A percentile compares a stretch with the other conserved stretches of the same genome.
Conservation (phyloP, 2,888 invertebrate genomes). For the Hermaeophaga mercurialis region DNA sequence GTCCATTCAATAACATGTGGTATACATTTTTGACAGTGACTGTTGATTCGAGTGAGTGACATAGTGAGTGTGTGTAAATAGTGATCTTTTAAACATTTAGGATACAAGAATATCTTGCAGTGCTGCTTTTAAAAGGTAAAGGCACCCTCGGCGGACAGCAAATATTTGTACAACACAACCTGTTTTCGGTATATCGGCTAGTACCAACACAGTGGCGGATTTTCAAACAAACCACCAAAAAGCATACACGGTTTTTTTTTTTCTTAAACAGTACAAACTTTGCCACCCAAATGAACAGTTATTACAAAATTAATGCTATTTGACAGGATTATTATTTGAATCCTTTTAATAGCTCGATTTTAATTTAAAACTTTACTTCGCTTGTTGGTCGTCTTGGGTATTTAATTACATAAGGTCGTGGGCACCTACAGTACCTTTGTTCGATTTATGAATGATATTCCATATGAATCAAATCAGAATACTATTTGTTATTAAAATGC, state of each 20-base stretch:
- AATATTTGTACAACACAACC: slow-evolving; percentile 33
- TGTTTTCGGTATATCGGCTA: slow-evolving; percentile 18
- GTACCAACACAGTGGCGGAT: slow-evolving; percentile 8
- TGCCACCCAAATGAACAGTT: too few species aligned
- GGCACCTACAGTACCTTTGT: background rate
- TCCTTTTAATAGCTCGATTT: too few species aligned
- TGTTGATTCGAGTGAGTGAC: slow-evolving; percentile 41
- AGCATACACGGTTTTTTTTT: too few species aligned
- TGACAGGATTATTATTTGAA: too few species aligned
- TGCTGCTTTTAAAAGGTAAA: slow-evolving; percentile 33
- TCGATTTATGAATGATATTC: background rate
- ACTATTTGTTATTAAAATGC: background rate
- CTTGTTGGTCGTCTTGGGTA: too few species aligned
- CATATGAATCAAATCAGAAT: background rate
- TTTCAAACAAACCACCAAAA: slow-evolving; percentile 3
- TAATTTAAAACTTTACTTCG: too few species aligned
- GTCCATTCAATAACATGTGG: slow-evolving; percentile 45
- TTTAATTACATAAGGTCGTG: background rate
- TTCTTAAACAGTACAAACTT: too few species aligned
- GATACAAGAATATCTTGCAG: slow-evolving; percentile 34
- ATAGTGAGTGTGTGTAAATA: slow-evolving; percentile 41
- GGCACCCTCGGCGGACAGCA: slow-evolving; percentile 26
- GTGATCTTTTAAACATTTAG: slow-evolving; percentile 38
- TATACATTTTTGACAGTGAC: slow-evolving; percentile 37
- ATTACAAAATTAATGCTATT: too few species aligned